Evolutionary conservation across 2,113 vertebrate species (phyloP).

Genomic region (Tenrec ecaudatus): DNA sequence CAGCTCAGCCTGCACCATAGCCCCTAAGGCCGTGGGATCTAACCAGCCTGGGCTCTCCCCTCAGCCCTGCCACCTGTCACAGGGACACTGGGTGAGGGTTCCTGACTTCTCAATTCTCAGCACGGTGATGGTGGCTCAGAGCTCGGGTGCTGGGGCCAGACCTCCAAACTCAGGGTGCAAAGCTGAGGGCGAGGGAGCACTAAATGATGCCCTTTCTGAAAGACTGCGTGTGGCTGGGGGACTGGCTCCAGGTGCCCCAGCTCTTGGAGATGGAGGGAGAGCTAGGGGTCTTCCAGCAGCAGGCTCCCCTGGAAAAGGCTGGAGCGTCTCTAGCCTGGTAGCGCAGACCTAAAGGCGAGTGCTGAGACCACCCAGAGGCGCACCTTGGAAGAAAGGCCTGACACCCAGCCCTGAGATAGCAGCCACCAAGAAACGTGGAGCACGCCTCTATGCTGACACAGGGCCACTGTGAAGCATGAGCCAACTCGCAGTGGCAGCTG

Average conservation of each 20-base stretch:
- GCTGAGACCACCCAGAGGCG: not conserved
- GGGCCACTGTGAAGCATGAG: not conserved
- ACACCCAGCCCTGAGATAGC: not conserved
- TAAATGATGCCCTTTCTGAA: not conserved
- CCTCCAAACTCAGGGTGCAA: not conserved
- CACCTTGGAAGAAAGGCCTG: not conserved
- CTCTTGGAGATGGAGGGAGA: not conserved
- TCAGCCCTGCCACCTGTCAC: not conserved
- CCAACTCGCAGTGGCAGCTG: not conserved
- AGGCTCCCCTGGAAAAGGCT: not conserved
- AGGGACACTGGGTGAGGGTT: not conserved
- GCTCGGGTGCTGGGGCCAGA: no score
- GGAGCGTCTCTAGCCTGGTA: not conserved
- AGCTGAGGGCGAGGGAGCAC: fast-evolving
- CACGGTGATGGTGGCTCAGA: not conserved
- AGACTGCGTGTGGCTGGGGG: fast-evolving
- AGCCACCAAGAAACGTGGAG: not conserved
- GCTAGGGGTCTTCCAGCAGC: not conserved
- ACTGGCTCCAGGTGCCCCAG: no score
- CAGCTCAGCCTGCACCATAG: not conserved
- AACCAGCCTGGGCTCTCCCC: not conserved
- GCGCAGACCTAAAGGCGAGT: not conserved
- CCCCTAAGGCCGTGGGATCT: not conserved
- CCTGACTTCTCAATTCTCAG: not conserved
- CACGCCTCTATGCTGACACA: not conserved